phyloP scores from a whole-genome alignment of 2,113 vertebrate species.

The Irena cyanogastra region DNA sequence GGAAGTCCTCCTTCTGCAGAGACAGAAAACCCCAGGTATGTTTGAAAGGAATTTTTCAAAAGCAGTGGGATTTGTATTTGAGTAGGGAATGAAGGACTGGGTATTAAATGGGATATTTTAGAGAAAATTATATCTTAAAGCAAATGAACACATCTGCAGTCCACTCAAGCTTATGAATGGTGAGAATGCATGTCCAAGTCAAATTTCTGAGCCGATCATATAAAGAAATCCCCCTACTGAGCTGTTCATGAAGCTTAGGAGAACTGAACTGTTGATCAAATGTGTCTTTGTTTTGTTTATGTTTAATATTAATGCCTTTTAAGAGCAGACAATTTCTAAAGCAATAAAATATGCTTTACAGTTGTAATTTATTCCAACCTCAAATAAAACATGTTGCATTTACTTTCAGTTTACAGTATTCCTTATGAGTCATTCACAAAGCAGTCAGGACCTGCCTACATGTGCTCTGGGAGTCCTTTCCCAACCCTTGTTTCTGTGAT shows the following conservation, averaged over 20 bases:
- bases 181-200: neutral
- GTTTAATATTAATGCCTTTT: conserved; percentile 56
- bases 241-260: conserved; percentile 11
- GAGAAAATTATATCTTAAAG: neutral
- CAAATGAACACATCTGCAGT: neutral
- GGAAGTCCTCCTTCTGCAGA: neutral
- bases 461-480: neutral
- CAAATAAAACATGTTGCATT: conserved; percentile 56
- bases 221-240: conserved; percentile 18
- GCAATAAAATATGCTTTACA: conserved; percentile 56
- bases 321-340: conserved; percentile 51
- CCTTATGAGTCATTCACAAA: neutral
- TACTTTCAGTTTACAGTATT: neutral
- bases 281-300: conserved; percentile 44
- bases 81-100: neutral
- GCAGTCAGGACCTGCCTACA: neutral
- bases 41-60: neutral
- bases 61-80: neutral
- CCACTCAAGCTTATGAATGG: neutral
- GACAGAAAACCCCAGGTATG: neutral
- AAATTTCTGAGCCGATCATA: neutral
- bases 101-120: neutral
- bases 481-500: neutral
- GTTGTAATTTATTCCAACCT: conserved; percentile 62
- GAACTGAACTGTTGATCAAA: conserved; percentile 34